These are phyloP conservation scores for Baccha elongata DNA, from an alignment of 2,888 invertebrate species.

Conservation along the genomic window DNA sequence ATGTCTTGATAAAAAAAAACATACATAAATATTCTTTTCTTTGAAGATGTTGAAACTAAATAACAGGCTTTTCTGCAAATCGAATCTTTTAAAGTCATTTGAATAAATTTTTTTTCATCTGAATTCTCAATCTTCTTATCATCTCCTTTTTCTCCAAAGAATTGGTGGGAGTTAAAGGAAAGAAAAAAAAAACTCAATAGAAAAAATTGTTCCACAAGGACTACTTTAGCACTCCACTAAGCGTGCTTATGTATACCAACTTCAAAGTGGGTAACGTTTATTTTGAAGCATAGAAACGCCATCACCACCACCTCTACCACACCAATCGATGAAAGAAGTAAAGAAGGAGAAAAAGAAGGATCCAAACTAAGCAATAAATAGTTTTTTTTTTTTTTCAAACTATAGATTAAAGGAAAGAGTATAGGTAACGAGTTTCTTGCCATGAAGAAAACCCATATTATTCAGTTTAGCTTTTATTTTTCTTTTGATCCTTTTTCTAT, in stretches of 20 bases:
- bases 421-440: neutral
- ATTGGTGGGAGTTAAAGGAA: neutral
- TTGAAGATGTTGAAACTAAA: neutral
- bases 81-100: slow-evolving; percentile 14
- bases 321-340: slow-evolving; percentile 35
- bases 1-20: neutral
- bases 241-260: slow-evolving; percentile 4
- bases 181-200: neutral
- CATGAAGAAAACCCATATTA: neutral
- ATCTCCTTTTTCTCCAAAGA: neutral
- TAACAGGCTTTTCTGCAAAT: neutral
- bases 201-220: slow-evolving; percentile 22
- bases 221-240: slow-evolving; percentile 44
- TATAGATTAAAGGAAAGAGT: too few species aligned
- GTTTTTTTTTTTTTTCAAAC: slow-evolving; percentile 19
- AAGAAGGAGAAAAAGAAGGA: neutral
- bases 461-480: slow-evolving; percentile 3
- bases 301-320: slow-evolving; percentile 4
- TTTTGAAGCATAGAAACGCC: slow-evolving; percentile 29
- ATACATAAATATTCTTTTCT: neutral
- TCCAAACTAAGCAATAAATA: slow-evolving; percentile 20
- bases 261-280: slow-evolving; percentile 44
- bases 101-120: neutral
- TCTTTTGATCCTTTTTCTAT: neutral
- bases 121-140: neutral